A percentile compares a stretch with the other conserved stretches of the same genome.
phyloP scores from a whole-genome alignment of 1,140 invertebrate genomes.

The Dufourea novaeangliae region DNA sequence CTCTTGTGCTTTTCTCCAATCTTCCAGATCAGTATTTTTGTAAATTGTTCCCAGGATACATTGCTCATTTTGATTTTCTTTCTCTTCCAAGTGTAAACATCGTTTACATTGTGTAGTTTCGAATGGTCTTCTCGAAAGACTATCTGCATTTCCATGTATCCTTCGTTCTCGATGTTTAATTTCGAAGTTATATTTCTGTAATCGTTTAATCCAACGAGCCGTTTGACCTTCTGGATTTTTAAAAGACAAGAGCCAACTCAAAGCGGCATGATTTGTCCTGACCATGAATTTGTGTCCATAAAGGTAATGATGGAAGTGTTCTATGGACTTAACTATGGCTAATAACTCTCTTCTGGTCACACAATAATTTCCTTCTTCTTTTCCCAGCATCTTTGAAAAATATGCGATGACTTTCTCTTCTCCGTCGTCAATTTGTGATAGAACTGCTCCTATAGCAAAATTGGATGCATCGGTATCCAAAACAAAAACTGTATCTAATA shows the following conservation, averaged over 20 bases:
- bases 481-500: no score
- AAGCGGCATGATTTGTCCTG: neutral
- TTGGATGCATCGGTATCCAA: no score
- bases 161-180: neutral
- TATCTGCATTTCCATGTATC: neutral
- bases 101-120: neutral
- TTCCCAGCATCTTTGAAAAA: neutral
- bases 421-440: neutral
- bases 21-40: neutral
- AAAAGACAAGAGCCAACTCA: neutral
- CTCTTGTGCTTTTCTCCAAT: neutral
- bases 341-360: neutral
- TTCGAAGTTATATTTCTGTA: slow-evolving; percentile 29
- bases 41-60: neutral
- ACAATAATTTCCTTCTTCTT: neutral
- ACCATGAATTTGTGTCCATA: neutral
- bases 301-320: neutral
- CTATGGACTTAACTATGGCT: neutral
- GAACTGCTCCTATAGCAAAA: no score
- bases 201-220: neutral
- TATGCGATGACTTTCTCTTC: neutral
- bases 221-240: neutral
- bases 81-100: neutral
- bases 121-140: neutral
- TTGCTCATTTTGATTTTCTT: no score